Percentiles rank a stretch among this genome's conserved stretches.
Evolutionary conservation across 2,888 invertebrate species (phyloP).

Genomic region (Linnaemya tessellans): DNA sequence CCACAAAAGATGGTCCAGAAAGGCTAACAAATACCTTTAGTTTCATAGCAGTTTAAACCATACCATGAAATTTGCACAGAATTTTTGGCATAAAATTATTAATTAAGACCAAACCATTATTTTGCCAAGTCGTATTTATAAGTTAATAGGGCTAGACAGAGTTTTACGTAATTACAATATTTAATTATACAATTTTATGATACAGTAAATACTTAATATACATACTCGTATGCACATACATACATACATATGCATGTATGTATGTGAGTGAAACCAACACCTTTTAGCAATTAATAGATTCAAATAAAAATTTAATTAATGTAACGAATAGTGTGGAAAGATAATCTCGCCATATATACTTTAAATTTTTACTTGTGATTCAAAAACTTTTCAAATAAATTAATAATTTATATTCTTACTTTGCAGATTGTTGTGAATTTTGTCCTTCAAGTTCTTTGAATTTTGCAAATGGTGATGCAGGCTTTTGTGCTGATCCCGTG

Average conservation of each 20-base stretch:
- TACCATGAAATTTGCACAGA: neutral
- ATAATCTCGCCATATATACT: neutral
- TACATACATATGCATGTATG: neutral
- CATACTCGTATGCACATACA: neutral
- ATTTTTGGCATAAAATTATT: neutral
- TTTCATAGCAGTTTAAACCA: neutral
- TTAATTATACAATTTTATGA: too few species aligned
- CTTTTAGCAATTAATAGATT: constrained; percentile 8
- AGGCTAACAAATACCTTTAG: too few species aligned
- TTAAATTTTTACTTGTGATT: neutral
- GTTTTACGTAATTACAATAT: too few species aligned
- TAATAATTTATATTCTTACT: constrained; percentile 85
- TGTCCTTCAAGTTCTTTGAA: constrained; percentile 96
- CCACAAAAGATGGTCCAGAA: neutral
- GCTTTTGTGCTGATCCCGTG: constrained; percentile 85
- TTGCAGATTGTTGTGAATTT: constrained; percentile 90
- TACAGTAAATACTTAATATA: too few species aligned
- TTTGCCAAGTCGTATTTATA: too few species aligned
- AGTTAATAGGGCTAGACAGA: too few species aligned
- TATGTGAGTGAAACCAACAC: constrained; percentile 13
- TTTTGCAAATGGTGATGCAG: constrained; percentile 94
- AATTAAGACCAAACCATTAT: neutral
- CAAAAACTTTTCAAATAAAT: constrained; percentile 4
- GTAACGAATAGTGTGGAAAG: neutral
- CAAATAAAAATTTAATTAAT: constrained; percentile 16